Evolutionary conservation across 2,888 invertebrate genomes (phyloP), one percentile per base, ranked within the genome.

Genomic region (Phytoseiulus persimilis): DNA sequence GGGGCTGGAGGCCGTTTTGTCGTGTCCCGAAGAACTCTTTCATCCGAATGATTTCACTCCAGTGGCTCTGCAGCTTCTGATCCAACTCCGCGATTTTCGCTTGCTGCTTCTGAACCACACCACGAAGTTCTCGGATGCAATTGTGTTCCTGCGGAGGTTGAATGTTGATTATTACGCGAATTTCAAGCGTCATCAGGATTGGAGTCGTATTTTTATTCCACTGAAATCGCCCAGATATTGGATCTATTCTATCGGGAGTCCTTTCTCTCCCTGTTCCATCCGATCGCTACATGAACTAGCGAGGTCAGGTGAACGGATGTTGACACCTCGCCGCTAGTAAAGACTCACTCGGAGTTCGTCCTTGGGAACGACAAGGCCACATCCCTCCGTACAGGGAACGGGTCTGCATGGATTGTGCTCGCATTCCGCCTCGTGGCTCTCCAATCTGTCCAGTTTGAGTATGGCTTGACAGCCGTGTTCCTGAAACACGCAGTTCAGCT

Each of bases 341-440:
- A 33, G n/a, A 91, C 91, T 91, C 90, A 94, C 94, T 93, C 96
- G 95, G 0, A 98, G 93, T 93, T 98, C 97, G 93, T 98, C 98
- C 93, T 98, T 98, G 18, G 98, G 98, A 92, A 98, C 96, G 90
- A 97, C 95, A 89, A 98, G 94, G 32, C 97, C 98, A 92, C 98
- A 98, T 32, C 98, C 98, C 91, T 96, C 95, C 92, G 97, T 97
- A 93, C 98, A 98, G 83, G 96, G 96, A 92, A 97, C 95, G 31
- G 97, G 97, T 92, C 97, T 94, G 93, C 98, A 98, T 0, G 98
- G 98, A 93, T 98, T 98, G 92, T 95, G 96, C 93, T 96, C 96
- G 94, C 98, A 98, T 93, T 98, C 98, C 92, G 95, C 95, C 91
- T 97, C 93, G 93, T 98, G 98, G 32, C 95, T 94, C n/a, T 95